Evolutionary conservation across 2,888 invertebrate species (phyloP).

Genomic region (Mythimna ferrago): DNA sequence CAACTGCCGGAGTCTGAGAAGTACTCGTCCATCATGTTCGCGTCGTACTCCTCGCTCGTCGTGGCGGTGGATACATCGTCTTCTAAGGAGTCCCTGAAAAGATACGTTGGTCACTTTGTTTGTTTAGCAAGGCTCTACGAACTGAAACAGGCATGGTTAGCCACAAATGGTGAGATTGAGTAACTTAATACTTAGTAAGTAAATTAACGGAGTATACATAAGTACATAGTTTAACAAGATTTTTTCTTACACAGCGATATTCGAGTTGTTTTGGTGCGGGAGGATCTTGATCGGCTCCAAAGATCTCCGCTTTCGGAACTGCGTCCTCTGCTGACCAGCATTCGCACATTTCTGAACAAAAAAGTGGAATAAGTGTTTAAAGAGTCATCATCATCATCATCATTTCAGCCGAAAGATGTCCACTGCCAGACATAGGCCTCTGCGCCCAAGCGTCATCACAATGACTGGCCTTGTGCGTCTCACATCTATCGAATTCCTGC

Average conservation of each 20-base stretch:
- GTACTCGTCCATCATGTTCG: constrained; percentile 73
- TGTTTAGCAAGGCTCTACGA: not conserved
- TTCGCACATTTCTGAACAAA: constrained; percentile 69
- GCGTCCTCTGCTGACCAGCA: constrained; percentile 46
- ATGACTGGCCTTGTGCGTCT: no score
- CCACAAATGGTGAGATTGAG: not conserved
- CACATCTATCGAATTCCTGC: no score
- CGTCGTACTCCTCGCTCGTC: constrained; percentile 78
- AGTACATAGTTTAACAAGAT: not conserved
- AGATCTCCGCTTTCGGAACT: constrained; percentile 67
- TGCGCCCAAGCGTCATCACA: no score
- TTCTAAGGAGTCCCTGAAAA: constrained; percentile 65
- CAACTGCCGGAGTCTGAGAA: constrained; percentile 78
- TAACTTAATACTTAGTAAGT: no score
- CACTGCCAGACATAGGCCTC: no score
- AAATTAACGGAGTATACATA: no score
- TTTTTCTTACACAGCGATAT: constrained; percentile 56
- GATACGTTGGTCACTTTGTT: not conserved
- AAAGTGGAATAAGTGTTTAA: not conserved
- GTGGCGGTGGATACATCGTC: constrained; percentile 77
- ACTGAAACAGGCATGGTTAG: not conserved
- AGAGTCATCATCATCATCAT: no score
- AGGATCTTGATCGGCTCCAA: constrained; percentile 67
- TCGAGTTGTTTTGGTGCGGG: constrained; percentile 39
- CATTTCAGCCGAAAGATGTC: no score